Conservation (phyloP, 2,113 vertebrate species). For the Emberiza fucata region DNA sequence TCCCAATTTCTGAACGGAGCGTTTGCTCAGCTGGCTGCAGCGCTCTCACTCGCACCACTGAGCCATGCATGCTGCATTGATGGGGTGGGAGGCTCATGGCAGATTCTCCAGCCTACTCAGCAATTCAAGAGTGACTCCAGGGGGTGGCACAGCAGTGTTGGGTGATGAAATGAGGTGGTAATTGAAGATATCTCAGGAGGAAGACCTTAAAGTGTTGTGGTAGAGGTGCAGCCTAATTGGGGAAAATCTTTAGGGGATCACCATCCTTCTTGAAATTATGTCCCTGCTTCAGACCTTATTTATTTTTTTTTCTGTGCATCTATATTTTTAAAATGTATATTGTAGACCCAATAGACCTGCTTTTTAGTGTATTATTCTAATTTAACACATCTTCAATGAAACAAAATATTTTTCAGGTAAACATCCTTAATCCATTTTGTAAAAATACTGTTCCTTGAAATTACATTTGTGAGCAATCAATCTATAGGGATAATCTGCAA, state of each 20-base stretch:
- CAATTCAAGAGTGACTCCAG: not conserved
- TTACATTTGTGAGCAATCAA: not conserved
- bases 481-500: not conserved
- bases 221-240: not conserved
- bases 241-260: not conserved
- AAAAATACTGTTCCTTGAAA: not conserved
- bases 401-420: not conserved
- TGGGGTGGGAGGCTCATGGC: not conserved
- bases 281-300: not conserved
- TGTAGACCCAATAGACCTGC: not conserved
- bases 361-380: not conserved
- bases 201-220: not conserved
- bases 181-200: not conserved
- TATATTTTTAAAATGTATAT: not conserved
- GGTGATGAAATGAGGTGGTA: not conserved
- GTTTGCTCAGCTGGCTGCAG: not conserved
- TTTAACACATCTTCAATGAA: not conserved
- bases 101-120: not conserved
- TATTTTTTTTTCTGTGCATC: rapidly evolving
- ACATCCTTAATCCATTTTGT: not conserved
- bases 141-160: not conserved
- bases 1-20: not conserved
- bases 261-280: not conserved
- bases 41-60: not conserved
- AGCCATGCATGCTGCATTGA: not conserved